Percentiles rank a stretch among this genome's conserved stretches.
phyloP scores from a whole-genome alignment of 2,113 vertebrate genomes.

The Pipa parva region DNA sequence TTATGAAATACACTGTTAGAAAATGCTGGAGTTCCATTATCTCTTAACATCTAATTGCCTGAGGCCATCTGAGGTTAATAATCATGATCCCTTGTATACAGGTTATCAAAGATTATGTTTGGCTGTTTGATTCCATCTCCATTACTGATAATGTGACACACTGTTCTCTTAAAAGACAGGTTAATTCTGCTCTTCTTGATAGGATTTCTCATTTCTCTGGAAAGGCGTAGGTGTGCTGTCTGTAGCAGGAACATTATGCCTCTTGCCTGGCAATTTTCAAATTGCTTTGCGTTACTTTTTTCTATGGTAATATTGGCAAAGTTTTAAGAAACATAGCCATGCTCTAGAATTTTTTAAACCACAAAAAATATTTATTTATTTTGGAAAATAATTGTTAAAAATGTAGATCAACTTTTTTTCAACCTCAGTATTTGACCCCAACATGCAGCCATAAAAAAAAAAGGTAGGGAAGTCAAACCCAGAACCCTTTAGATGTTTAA shows the following conservation, averaged over 20 bases:
- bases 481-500: too few species aligned
- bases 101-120: not conserved
- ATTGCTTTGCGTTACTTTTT: constrained; percentile 20
- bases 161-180: constrained; percentile 37
- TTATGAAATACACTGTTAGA: too few species aligned
- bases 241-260: constrained; percentile 36
- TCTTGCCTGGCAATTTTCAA: constrained; percentile 33
- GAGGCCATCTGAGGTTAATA: constrained; percentile 28
- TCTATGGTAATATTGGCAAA: not conserved
- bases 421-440: too few species aligned
- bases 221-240: constrained; percentile 35
- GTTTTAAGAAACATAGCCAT: too few species aligned
- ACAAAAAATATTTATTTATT: too few species aligned
- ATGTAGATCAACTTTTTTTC: too few species aligned
- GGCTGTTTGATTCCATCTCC: constrained; percentile 2
- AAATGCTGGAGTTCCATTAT: too few species aligned
- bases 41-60: not conserved
- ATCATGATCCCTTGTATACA: constrained; percentile 11
- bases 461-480: too few species aligned
- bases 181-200: constrained; percentile 29
- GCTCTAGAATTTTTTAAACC: too few species aligned
- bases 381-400: too few species aligned
- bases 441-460: too few species aligned
- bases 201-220: constrained; percentile 14
- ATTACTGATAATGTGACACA: constrained; percentile 20